Evolutionary conservation across 2,888 invertebrate species (phyloP), one percentile per base, ranked within the genome.

Genomic region (Chrysodeixis includens): DNA sequence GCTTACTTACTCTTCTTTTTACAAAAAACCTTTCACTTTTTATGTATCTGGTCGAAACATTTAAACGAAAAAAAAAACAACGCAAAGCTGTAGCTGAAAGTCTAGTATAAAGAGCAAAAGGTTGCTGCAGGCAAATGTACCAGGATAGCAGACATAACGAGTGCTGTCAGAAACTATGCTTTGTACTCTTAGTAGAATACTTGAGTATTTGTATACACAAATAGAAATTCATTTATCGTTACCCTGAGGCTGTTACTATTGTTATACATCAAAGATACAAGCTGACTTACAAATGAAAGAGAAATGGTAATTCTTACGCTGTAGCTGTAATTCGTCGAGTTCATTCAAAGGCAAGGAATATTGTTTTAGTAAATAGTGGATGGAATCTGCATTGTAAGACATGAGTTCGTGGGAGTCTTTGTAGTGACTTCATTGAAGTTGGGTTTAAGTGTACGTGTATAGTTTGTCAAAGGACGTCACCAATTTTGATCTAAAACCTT

Each of bases 191-290:
- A 16, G 10, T 9, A 54, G 16, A 54, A 54, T 10, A 30, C 53
- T 54, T 40, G n/a, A 35, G 16, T 6, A 55, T 56, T 30, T 8
- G 10, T 56, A 10, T 2, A 20, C 40, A 40, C 26, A 44, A 40
- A 46, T 40, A 57, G 14, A 57, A 71, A 57, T 71, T 71, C 8
- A 65, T 58, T 64, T 49, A 71, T 18, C 14, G 5, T 40, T 22
- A 26, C 40, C 55, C 30, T 1, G 6, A 40, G 65, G 60, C 55
- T 40, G 20, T 6, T 56, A 3, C 59, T 40, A 46, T 60, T 76
- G 60, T 71, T 71, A 54, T 10, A 71, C 71, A 64, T 75, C 71
- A 75, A 59, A 71, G 76, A 66, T 56, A 51, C 16, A 57, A 59
- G 30, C 18, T 30, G 30, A 51, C 49, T 49, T 9, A 10, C 9